Evolutionary conservation across 2,113 vertebrate species (phyloP).

Genomic region (Eudyptes chrysolophus): DNA sequence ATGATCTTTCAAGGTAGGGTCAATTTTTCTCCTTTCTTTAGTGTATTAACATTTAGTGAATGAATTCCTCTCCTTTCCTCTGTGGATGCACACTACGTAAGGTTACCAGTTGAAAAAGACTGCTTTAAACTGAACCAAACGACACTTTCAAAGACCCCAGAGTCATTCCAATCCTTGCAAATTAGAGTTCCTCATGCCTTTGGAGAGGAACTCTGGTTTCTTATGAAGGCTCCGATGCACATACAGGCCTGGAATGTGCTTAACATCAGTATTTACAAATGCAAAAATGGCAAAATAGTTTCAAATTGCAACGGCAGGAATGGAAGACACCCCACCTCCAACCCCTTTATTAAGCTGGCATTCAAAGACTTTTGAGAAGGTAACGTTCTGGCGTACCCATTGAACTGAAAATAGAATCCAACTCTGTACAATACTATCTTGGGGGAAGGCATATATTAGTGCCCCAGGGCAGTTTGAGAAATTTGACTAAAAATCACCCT

Average conservation of each 20-base stretch:
- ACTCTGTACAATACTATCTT: neutral
- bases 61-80: neutral
- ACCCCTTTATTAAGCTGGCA: neutral
- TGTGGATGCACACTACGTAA: neutral
- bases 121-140: neutral
- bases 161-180: neutral
- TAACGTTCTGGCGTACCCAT: accelerated
- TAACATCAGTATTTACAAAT: neutral
- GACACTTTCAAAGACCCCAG: neutral
- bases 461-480: neutral
- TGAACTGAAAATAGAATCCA: neutral
- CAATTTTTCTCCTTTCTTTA: neutral
- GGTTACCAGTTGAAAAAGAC: neutral
- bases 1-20: neutral
- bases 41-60: neutral
- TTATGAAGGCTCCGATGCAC: neutral
- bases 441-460: neutral
- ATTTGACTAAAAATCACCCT: neutral
- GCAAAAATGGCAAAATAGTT: neutral
- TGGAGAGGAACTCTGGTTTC: neutral
- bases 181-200: neutral
- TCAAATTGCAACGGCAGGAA: neutral
- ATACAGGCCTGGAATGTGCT: neutral
- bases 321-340: neutral
- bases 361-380: neutral